phyloP scores from a whole-genome alignment of 2,113 vertebrate genomes.

The Dromas ardeola region DNA sequence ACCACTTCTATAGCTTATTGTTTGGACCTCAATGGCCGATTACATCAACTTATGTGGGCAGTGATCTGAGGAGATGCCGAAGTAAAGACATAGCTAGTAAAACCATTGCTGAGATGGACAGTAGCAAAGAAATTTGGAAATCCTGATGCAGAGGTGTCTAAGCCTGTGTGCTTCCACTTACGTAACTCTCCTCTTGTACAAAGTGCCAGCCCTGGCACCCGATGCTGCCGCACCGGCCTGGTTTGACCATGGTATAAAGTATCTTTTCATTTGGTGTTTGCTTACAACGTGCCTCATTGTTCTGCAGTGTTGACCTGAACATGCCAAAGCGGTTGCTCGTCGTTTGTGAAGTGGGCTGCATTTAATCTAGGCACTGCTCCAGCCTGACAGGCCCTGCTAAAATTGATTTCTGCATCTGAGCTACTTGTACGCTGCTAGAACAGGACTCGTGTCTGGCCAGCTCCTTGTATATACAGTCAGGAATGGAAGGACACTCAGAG shows the following conservation, averaged over 20 bases:
- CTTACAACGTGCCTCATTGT: not conserved
- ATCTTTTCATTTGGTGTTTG: not conserved
- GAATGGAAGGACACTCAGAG: not conserved
- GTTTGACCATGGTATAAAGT: not conserved
- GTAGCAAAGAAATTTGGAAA: not conserved
- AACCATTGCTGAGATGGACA: not conserved
- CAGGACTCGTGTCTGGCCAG: not conserved
- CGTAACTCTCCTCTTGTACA: rapidly evolving
- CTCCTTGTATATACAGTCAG: not conserved
- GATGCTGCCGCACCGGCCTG: not conserved
- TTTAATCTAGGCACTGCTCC: not conserved
- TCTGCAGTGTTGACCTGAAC: not conserved
- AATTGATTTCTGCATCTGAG: not conserved
- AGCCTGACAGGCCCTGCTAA: not conserved
- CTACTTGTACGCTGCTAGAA: not conserved
- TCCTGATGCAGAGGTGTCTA: not conserved
- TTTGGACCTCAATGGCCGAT: not conserved
- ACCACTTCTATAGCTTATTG: not conserved
- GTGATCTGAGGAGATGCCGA: not conserved
- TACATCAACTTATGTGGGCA: not conserved
- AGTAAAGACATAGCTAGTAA: not conserved
- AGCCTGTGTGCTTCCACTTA: not conserved
- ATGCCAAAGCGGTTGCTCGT: not conserved
- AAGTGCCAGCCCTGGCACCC: not conserved
- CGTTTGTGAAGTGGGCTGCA: not conserved